phyloP scores from a whole-genome alignment of 64 coral and sea anemone genomes.

The Cladopsammia gracilis region DNA sequence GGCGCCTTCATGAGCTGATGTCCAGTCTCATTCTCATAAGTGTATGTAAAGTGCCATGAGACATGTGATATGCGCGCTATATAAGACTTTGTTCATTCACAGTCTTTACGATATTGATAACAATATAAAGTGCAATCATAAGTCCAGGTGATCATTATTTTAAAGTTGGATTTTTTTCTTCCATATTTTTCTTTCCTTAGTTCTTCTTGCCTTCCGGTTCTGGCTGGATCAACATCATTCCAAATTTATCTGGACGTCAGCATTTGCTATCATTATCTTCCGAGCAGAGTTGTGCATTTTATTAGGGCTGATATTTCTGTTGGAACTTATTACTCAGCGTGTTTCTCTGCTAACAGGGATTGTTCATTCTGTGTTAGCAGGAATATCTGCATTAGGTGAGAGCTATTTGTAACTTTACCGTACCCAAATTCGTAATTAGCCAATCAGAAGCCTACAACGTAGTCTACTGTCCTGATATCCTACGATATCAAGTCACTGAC shows the following conservation, averaged over 20 bases:
- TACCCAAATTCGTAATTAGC: background rate
- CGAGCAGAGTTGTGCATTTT: constrained; percentile 89
- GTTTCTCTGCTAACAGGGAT: constrained; percentile 69
- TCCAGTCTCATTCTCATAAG: no score
- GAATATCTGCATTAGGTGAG: constrained; percentile 82
- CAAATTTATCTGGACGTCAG: constrained; percentile 90
- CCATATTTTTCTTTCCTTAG: constrained; percentile 18
- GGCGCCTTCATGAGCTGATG: no score
- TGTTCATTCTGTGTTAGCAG: constrained; percentile 76
- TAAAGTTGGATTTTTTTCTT: background rate
- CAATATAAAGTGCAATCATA: no score
- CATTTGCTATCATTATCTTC: constrained; percentile 91
- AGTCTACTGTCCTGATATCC: no score
- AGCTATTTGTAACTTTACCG: background rate
- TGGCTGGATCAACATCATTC: constrained; percentile 76
- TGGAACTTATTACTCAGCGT: constrained; percentile 68
- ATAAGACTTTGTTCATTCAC: no score
- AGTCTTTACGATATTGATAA: no score
- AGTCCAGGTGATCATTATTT: no score
- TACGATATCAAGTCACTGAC: no score
- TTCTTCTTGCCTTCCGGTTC: constrained; percentile 68
- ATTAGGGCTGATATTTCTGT: constrained; percentile 79
- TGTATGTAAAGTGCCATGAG: no score
- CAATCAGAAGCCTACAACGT: no score
- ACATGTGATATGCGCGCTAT: no score